A percentile compares a stretch with the other conserved stretches of the same genome.
These are phyloP conservation scores for Takifugu ocellatus DNA, from an alignment of 2,797 vertebrate species.

Conservation along the genomic window DNA sequence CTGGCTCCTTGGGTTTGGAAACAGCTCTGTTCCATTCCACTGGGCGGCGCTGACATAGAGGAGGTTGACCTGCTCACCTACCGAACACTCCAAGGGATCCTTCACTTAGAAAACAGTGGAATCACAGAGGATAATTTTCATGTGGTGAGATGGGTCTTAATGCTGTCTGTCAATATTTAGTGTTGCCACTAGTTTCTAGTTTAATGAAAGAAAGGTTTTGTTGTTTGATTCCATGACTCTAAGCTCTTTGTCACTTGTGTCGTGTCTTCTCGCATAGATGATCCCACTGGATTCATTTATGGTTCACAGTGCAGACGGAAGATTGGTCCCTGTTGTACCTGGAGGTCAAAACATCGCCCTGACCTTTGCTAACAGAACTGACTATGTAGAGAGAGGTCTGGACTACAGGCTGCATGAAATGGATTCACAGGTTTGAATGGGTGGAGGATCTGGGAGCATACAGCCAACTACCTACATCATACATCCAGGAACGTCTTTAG, in stretches of 20 bases:
- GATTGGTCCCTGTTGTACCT: constrained; percentile 76
- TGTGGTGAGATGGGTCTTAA: constrained; percentile 65
- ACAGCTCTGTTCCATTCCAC: constrained; percentile 79
- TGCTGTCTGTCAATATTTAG: neutral
- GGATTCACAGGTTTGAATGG: constrained; percentile 76
- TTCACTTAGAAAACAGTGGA: constrained; percentile 78
- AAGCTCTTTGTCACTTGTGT: neutral
- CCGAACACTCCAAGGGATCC: constrained; percentile 80
- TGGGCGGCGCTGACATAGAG: constrained; percentile 73
- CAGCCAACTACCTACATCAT: neutral
- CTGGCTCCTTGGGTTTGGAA: constrained; percentile 84
- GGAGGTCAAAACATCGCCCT: constrained; percentile 78
- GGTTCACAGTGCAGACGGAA: constrained; percentile 79
- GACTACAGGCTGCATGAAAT: constrained; percentile 81
- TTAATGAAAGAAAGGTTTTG: neutral
- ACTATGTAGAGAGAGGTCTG: constrained; percentile 80
- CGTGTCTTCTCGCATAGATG: constrained; percentile 65
- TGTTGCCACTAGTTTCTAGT: neutral
- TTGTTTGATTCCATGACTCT: neutral
- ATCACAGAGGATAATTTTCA: constrained; percentile 83
- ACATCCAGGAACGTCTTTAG: neutral
- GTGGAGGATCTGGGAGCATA: neutral
- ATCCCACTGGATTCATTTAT: constrained; percentile 81
- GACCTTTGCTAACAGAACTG: constrained; percentile 75
- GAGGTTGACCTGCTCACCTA: constrained; percentile 83